Evolutionary conservation across 1,140 invertebrate genomes (phyloP), one percentile per base, ranked within the genome.

Genomic region (Sycophila sp.): DNA sequence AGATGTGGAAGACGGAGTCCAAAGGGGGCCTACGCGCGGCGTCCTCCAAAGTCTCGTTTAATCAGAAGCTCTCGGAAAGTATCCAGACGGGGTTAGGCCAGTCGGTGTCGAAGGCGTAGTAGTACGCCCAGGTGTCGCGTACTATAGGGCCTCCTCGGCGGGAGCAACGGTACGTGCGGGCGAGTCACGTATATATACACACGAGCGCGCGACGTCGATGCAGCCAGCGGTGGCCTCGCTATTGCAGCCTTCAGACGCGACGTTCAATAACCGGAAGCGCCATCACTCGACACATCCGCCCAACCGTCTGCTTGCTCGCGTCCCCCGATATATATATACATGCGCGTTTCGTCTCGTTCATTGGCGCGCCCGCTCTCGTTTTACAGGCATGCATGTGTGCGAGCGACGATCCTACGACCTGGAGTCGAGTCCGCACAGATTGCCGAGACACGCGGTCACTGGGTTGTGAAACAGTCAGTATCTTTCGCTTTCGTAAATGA

Each of bases 251-350:
- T 80, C 80, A 80, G 80, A 80, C 78, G 42, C 42, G 75, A 76
- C 76, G 76, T 76, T 81, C 79, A 79, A 81, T 83, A 83, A 83
- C 79, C 80, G 81, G 81, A 83, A 83, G 81, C 49, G 47, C 58
- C 77, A 78, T 81, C 77, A 81, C 81, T 82, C 78, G 73, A 76
- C 80, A 77, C 81, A 81, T 82, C 81, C 81, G 81, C 74, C 77
- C 80, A 76, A 79, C 75, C 76, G 76, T 79, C 77, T 79, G 69
- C n/a, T 28, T 47, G 42, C 3, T 28, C 65, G 45, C 74, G 74
- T 77, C 76, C 78, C 78, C 73, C 64, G 77, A 81, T 63, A 59
- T n/a, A n/a, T n/a, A n/a, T n/a, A n/a, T n/a, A n/a, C n/a, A n/a
- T n/a, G n/a, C n/a, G n/a, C n/a, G n/a, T 80, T 80, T 75, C 71